Percentiles rank a stretch among this genome's conserved stretches.
Evolutionary conservation across 2,888 invertebrate genomes (phyloP).

Genomic region (Polydrusus cervinus): DNA sequence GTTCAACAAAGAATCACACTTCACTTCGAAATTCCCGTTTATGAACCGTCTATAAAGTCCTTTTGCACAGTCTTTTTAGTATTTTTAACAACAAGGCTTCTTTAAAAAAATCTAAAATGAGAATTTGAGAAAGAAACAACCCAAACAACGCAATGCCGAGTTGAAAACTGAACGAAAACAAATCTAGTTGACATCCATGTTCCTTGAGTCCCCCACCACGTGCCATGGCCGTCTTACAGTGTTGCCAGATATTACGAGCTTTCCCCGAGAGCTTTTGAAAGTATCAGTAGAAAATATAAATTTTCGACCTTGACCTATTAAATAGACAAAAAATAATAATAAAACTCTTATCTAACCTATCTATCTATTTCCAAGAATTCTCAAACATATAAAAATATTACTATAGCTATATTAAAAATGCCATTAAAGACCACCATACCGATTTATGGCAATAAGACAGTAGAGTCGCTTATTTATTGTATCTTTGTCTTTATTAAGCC

Average conservation of each 20-base stretch:
- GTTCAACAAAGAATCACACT: constrained; percentile 22
- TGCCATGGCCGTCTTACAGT: constrained; percentile 34
- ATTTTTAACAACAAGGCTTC: constrained; percentile 6
- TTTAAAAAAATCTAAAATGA: constrained; percentile 27
- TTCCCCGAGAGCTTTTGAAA: constrained; percentile 22
- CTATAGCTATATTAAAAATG: too few species aligned
- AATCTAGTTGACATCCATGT: constrained; percentile 54
- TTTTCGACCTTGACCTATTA: constrained; percentile 15
- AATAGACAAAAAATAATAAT: too few species aligned
- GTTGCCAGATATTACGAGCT: constrained; percentile 38
- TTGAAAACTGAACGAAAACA: constrained; percentile 52
- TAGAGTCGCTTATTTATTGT: too few species aligned
- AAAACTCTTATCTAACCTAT: too few species aligned
- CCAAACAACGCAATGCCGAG: constrained; percentile 12
- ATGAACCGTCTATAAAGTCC: constrained; percentile 8
- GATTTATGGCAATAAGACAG: too few species aligned
- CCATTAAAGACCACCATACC: too few species aligned
- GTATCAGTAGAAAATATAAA: neutral
- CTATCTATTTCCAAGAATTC: too few species aligned
- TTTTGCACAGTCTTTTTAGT: constrained; percentile 16
- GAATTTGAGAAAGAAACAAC: constrained; percentile 19
- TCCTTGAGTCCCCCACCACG: constrained; percentile 55
- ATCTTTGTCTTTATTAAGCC: too few species aligned
- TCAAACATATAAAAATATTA: too few species aligned
- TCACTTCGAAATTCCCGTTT: constrained; percentile 9